Percentiles rank a stretch among this genome's conserved stretches.
Conservation (phyloP, 1,140 invertebrate species). For the Drosophila sproati region DNA sequence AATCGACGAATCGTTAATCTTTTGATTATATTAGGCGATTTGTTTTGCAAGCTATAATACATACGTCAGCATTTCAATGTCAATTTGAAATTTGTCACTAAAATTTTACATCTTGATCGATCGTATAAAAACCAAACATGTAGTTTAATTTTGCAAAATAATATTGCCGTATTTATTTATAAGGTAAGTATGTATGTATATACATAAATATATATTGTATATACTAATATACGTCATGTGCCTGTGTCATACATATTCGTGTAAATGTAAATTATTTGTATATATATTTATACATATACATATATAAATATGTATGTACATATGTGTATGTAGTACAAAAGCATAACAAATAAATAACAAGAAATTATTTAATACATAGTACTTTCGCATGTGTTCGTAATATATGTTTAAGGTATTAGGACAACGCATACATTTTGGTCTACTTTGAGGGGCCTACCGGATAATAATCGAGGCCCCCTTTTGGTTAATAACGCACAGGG, state of each 20-base stretch:
- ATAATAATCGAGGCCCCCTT: constrained; percentile 11
- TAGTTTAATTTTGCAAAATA: background rate
- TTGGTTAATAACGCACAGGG: constrained; percentile 46
- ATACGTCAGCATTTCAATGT: too few relatives aligned
- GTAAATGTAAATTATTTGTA: constrained; percentile 27
- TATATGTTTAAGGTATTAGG: constrained; percentile 33
- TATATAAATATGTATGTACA: constrained; percentile 28
- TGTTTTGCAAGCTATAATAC: too few relatives aligned
- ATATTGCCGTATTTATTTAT: constrained; percentile 39
- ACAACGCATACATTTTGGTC: constrained; percentile 53
- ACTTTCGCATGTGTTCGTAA: constrained; percentile 7
- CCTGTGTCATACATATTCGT: constrained; percentile 40
- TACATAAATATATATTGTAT: constrained; percentile 13
- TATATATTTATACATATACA: constrained; percentile 37
- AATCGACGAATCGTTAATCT: too few relatives aligned
- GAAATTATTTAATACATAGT: constrained; percentile 51
- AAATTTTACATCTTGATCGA: background rate
- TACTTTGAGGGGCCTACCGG: constrained; percentile 23
- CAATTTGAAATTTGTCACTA: background rate
- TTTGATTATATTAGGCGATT: too few relatives aligned
- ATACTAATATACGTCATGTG: constrained; percentile 38
- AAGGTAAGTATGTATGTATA: constrained; percentile 27
- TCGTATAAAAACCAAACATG: background rate
- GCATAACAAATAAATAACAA: constrained; percentile 62
- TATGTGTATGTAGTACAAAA: constrained; percentile 49